Base-by-base conservation (phyloP, 2,797 vertebrate species). In the Pseudopleuronectes americanus region DNA sequence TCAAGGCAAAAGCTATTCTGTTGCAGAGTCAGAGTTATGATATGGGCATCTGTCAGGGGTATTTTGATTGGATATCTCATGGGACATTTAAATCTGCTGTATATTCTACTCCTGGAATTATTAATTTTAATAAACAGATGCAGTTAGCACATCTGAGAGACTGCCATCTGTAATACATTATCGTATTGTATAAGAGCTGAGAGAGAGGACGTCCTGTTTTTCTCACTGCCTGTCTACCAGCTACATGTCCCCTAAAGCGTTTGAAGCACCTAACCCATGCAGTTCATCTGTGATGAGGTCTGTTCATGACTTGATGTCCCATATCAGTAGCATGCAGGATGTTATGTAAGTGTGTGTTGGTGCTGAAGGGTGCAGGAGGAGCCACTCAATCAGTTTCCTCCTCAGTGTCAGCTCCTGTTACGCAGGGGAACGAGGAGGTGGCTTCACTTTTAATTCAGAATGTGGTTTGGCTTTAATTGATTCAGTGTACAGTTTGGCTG, bases 261-360 rank as follows among this genome's bases (percentile, higher is more conserved):
- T 74, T 64, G 16, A 67, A 57, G 51, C 28, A 47, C 56, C 74
- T 51, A 23, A 58, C 28, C 54, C 61, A 54, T 63, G 54, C 63
- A 61, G 53, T 31, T 62, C 43, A 23, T 55, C 61, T 57, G 7
- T 55, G 43, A 55, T 26, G 48, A 45, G 16, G 12, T 49, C 57
- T 56, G 65, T 10, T 65, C 21, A 52, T 12, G 17, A 66, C 41
- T 36, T 47, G 66, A 52, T 21, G 55, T 38, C 54, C 23, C 38
- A 3, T 49, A 41, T 28, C 64, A 57, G 57, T 22, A 43, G 53
- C 57, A 45, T 2, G 2, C 70, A 51, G 57, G 22, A 53, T 14
- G 41, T 83, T 75, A 67, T 60, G 61, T 54, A 79, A 77, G 45
- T 71, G 19, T 52, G 58, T 76, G 51, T 38, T 48, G 68, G 57